Base-by-base conservation (phyloP, 2,113 vertebrate genomes). In the Argyrosomus japonicus region DNA sequence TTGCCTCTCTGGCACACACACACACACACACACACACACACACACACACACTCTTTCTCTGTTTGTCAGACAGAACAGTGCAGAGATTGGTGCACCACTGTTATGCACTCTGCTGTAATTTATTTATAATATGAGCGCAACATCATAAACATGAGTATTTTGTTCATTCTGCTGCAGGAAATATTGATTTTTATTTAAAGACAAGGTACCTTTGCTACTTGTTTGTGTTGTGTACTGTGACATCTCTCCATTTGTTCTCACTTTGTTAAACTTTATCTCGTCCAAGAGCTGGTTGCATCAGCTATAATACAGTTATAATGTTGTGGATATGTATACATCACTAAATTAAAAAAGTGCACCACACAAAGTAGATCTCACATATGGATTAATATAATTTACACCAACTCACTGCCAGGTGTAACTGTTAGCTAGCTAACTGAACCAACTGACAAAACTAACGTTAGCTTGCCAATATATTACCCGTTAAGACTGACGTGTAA, bases 111-210 rank as follows among this genome's bases (percentile, higher is more conserved):
- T 40, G 63, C 77, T 69, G 45, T 81, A 68, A 82, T 88, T 78
- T 86, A 70, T 86, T 83, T 87, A 88, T 80, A 87, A 82, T 74
- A 79, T 62, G 36, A 74, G 71, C 19, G 64, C 51, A 62, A 21
- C 75, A 70, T 79, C 23, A 74, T 58, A 48, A 82, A 61, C 50
- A 65, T 19, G 9, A 68, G 51, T n/a, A 1, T 68, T 87, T 80
- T 19, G 70, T 43, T 67, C 36, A 29, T 21, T n/a, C 14, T 40
- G 53, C 60, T 71, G 62, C 69, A 51, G 29, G 53, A 84, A 78
- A 84, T 57, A 21, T 48, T 54, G 23, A 27, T 79, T 73, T 85
- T 63, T 87, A 90, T 85, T 91, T 85, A 85, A 83, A 84, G 72
- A 81, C 67, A 48, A 79, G 51, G n/a, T 53, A 74, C 36, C 21